These are phyloP conservation scores for Nanorana parkeri DNA, from an alignment of 2,113 vertebrate genomes.

Conservation along the genomic window DNA sequence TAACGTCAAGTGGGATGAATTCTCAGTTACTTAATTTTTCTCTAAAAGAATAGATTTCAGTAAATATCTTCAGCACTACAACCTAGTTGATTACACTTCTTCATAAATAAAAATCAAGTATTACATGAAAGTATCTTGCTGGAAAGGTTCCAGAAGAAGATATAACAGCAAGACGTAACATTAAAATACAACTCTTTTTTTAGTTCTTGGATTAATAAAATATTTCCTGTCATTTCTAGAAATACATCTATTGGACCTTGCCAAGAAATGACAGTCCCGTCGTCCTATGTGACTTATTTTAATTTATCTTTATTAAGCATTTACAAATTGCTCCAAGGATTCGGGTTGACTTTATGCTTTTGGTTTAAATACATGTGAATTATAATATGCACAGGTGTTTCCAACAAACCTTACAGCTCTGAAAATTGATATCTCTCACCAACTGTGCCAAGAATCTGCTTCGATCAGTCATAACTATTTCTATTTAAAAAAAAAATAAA, in stretches of 20 bases:
- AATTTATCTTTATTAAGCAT: slow-evolving; percentile 37
- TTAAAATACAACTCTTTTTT: neutral
- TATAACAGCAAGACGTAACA: neutral
- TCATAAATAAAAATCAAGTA: neutral
- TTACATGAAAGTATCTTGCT: neutral
- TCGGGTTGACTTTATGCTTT: slow-evolving; percentile 32
- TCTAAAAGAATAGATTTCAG: too few species aligned
- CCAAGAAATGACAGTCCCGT: slow-evolving; percentile 27
- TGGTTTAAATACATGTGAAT: slow-evolving; percentile 18
- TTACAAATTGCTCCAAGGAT: slow-evolving; percentile 19
- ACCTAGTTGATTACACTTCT: too few species aligned
- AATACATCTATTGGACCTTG: slow-evolving; percentile 1
- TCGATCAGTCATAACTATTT: neutral
- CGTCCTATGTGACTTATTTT: slow-evolving; percentile 12
- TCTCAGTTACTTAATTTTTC: too few species aligned
- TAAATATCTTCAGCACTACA: too few species aligned
- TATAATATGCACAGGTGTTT: slow-evolving; percentile 28
- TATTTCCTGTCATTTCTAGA: slow-evolving; percentile 1
- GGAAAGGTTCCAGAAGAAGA: neutral
- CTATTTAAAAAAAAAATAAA: neutral
- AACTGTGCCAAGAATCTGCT: slow-evolving; percentile 28
- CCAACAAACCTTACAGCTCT: neutral
- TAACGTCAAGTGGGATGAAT: too few species aligned
- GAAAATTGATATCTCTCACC: slow-evolving; percentile 4
- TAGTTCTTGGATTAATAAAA: neutral